Conservation (phyloP, 2,888 invertebrate genomes). For the Hedya salicella region DNA sequence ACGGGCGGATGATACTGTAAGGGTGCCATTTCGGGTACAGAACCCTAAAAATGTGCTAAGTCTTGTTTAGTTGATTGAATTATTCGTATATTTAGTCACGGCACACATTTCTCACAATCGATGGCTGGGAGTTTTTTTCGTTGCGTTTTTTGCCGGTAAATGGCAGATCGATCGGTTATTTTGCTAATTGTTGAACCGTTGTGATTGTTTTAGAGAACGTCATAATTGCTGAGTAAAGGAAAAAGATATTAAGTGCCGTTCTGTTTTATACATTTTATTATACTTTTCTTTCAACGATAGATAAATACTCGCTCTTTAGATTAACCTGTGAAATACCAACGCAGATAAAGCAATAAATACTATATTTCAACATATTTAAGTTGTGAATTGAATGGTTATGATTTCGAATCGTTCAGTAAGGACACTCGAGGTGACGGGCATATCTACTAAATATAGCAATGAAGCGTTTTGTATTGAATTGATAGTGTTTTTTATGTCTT, state of each 20-base stretch:
- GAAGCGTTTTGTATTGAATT: constrained; percentile 1
- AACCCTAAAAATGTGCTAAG: constrained; percentile 32
- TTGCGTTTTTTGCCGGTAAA: constrained; percentile 49
- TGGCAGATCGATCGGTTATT: constrained; percentile 56
- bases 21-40: too few relatives aligned
- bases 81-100: constrained; percentile 53
- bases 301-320: background rate
- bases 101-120: constrained; percentile 59
- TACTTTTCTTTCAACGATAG: background rate
- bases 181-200: constrained; percentile 52
- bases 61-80: constrained; percentile 48
- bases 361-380: background rate
- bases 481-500: background rate
- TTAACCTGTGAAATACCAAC: constrained; percentile 2
- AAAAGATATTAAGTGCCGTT: constrained; percentile 3
- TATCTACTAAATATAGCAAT: constrained; percentile 15
- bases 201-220: constrained; percentile 46
- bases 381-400: background rate
- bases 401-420: constrained; percentile 3
- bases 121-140: constrained; percentile 56
- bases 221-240: background rate
- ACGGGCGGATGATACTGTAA: too few relatives aligned
- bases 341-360: background rate
- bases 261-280: background rate
- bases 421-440: constrained; percentile 7